phyloP scores from a whole-genome alignment of 2,113 vertebrate genomes.

The Noturus placidus region DNA sequence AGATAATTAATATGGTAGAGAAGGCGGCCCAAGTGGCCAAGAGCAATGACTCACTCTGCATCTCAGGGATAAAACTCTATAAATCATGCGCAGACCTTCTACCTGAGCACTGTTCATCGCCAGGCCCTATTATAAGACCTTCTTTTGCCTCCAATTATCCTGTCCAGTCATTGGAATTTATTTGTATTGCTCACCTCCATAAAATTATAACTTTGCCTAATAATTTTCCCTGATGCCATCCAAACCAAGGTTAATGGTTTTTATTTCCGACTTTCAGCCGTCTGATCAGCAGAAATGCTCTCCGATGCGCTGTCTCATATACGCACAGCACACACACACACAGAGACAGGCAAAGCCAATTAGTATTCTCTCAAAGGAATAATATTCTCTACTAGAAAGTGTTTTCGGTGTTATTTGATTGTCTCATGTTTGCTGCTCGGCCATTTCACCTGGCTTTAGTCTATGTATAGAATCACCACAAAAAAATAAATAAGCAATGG shows the following conservation, averaged over 20 bases:
- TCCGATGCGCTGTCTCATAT: slow-evolving; percentile 45
- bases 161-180: slow-evolving; percentile 75
- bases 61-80: slow-evolving; percentile 63
- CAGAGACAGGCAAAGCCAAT: slow-evolving; percentile 60
- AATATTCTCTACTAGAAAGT: neutral
- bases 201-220: slow-evolving; percentile 80
- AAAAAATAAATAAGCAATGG: neutral
- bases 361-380: slow-evolving; percentile 63
- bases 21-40: slow-evolving; percentile 67
- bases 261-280: slow-evolving; percentile 70
- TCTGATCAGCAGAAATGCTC: slow-evolving; percentile 59
- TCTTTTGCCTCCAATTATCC: slow-evolving; percentile 72
- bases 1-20: slow-evolving; percentile 73
- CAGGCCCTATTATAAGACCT: slow-evolving; percentile 70
- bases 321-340: slow-evolving; percentile 36
- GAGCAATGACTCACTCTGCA: slow-evolving; percentile 72
- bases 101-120: slow-evolving; percentile 68
- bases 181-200: slow-evolving; percentile 74
- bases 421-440: neutral
- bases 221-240: slow-evolving; percentile 73
- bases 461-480: neutral
- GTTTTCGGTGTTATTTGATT: neutral
- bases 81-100: slow-evolving; percentile 73
- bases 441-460: neutral
- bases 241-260: slow-evolving; percentile 77